Evolutionary conservation across 2,797 vertebrate species (phyloP).

Genomic region (Threskiornis aethiopicus): DNA sequence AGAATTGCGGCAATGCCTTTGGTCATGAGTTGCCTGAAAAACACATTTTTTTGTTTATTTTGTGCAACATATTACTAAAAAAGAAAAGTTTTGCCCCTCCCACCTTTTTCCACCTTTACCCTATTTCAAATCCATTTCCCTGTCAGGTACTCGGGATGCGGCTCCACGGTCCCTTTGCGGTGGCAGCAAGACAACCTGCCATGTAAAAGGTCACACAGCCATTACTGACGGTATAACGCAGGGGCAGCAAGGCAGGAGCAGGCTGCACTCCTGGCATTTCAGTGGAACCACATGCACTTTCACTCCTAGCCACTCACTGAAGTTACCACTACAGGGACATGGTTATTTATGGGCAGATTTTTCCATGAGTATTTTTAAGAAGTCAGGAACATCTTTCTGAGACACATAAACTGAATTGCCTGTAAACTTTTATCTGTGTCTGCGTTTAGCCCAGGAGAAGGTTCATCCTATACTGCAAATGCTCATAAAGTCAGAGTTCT

Average conservation of each 20-base stretch:
- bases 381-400: background rate
- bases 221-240: accelerated
- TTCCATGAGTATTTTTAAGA: background rate
- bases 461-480: background rate
- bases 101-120: background rate
- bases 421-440: background rate
- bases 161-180: background rate
- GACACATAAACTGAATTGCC: background rate
- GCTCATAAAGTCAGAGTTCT: background rate
- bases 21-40: background rate
- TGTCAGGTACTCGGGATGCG: background rate
- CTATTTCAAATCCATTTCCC: background rate
- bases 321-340: background rate
- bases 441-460: background rate
- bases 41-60: background rate
- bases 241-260: background rate
- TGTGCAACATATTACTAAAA: background rate
- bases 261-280: background rate
- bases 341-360: background rate
- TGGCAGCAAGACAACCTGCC: background rate
- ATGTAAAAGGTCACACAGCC: background rate
- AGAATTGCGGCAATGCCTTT: background rate
- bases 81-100: background rate
- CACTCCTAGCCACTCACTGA: background rate
- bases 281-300: background rate